These are phyloP conservation scores for Mesembrinibis cayennensis DNA, from an alignment of 2,113 vertebrate genomes.

Conservation along the genomic window DNA sequence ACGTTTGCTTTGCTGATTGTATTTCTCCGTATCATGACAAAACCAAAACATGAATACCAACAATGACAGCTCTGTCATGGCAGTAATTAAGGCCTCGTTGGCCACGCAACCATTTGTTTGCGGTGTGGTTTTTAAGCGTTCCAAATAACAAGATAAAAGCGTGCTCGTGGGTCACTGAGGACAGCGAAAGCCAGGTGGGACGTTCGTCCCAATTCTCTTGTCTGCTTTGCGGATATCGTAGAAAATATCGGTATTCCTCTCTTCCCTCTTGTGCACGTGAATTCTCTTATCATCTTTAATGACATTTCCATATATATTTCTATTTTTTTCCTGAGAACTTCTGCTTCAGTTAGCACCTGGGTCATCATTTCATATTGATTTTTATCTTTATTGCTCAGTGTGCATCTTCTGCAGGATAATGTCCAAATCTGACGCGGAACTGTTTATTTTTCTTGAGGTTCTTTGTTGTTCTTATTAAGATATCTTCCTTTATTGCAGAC, in stretches of 20 bases:
- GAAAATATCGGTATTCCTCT: neutral
- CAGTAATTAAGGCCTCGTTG: neutral
- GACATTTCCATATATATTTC: neutral
- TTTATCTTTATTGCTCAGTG: neutral
- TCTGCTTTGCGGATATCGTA: neutral
- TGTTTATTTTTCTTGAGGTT: neutral
- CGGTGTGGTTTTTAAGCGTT: neutral
- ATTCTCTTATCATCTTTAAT: neutral
- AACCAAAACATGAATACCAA: neutral
- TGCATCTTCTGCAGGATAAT: neutral
- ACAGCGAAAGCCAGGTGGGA: neutral
- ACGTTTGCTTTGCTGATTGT: neutral
- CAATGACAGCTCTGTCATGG: neutral
- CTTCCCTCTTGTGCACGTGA: neutral
- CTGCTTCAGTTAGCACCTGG: neutral
- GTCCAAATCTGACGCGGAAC: neutral
- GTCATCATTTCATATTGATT: neutral
- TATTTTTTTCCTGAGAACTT: neutral
- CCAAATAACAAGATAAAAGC: neutral
- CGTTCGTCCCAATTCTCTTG: neutral
- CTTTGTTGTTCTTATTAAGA: neutral
- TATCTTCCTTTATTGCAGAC: neutral
- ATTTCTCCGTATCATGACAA: neutral
- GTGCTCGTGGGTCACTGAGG: fast-evolving
- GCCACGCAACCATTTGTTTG: neutral